Conservation (phyloP, 2,113 vertebrate genomes). For the Hypocryptadius cinnamomeus region DNA sequence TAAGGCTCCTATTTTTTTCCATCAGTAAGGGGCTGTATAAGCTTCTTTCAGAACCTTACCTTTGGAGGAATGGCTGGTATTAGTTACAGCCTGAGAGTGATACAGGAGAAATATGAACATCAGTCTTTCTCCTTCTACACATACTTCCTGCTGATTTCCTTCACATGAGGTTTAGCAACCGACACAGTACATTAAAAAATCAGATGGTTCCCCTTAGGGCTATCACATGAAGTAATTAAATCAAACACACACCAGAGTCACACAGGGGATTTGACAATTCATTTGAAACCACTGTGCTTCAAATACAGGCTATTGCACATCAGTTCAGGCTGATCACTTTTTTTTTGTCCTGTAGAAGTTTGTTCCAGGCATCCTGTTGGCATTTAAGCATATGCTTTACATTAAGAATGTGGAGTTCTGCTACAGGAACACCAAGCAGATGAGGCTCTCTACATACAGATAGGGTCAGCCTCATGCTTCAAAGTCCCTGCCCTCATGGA, state of each 20-base stretch:
- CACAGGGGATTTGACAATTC: background rate
- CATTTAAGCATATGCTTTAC: background rate
- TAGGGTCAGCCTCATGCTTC: background rate
- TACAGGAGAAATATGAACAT: background rate
- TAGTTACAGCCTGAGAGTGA: background rate
- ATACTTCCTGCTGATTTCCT: background rate
- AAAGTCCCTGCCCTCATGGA: background rate
- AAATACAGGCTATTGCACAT: background rate
- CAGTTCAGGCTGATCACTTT: background rate
- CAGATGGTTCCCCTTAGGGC: background rate
- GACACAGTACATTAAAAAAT: background rate
- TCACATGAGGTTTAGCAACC: background rate
- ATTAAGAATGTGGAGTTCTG: background rate
- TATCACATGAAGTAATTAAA: background rate
- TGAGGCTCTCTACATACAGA: too few relatives aligned
- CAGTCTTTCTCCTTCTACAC: background rate
- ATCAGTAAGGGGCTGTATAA: background rate
- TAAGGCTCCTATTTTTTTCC: background rate
- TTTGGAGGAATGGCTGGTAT: background rate
- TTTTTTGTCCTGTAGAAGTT: background rate
- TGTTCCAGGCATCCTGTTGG: background rate
- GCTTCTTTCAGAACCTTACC: background rate
- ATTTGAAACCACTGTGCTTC: background rate
- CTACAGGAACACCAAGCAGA: background rate
- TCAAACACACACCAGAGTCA: background rate